Base-by-base conservation (phyloP, 2,797 vertebrate genomes). In the Etheostoma perlongum region DNA sequence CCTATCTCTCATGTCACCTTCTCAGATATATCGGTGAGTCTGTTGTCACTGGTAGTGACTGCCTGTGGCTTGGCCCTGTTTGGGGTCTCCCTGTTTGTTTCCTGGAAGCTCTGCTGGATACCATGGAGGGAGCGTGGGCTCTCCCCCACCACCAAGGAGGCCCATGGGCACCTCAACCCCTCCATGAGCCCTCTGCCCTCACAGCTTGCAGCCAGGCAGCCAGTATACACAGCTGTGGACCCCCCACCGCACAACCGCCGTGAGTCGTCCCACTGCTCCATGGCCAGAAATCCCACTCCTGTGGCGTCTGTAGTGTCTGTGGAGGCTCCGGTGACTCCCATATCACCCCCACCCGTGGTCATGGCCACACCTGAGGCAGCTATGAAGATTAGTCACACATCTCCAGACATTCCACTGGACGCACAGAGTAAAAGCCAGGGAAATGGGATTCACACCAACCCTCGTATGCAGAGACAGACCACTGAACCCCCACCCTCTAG, bases 41-140 rank as follows among this genome's bases (percentile, higher is more conserved):
- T 99, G 82, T 93, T 99, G 63, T 99, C 97, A 23, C 93, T 99
- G 76, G 95, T 99, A 66, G 98, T 99, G 85, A 99, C 98, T 0
- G 97, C 97, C 92, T 99, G 98, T 80, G 97, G 97, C 78, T 95
- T 99, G 67, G 98, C 98, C 70, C 95, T 99, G 51, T 99, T 99
- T 57, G 97, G 97, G 0, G 98, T 99, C 51, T 99, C 98, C 66
- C 96, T 99, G 61, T 99, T 99, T 53, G 98, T 99, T 52, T 99
- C 98, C 76, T 99, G 98, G 98, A 99, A 99, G 89, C 96, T 99
- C 82, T 99, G 98, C 90, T 99, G 98, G 98, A 97, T 99, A 93
- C 98, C 98, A 61, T 99, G 98, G 98, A 95, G 98, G 87, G 98
- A 99, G 87, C 95, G 96, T 66, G 96, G 95, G 33, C 88, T 97